Conservation (phyloP, 2,113 vertebrate species). For the Tupaia tana region DNA sequence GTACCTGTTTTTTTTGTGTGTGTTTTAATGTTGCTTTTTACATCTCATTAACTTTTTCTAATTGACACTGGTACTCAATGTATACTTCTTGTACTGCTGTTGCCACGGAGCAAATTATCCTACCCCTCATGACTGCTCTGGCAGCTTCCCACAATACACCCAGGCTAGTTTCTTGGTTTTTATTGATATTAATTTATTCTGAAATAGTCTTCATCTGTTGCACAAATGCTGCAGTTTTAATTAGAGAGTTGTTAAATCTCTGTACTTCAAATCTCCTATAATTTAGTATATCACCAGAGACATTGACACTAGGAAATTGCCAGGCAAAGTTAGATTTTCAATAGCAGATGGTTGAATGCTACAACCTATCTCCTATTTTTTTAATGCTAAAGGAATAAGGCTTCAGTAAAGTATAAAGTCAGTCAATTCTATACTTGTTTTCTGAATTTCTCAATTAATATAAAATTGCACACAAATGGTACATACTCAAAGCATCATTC, state of each 20-base stretch:
- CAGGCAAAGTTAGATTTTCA: conserved; percentile 78
- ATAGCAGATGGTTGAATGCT: conserved; percentile 81
- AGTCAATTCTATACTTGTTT: conserved; percentile 10
- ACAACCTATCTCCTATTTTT: conserved; percentile 70
- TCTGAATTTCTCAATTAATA: not conserved
- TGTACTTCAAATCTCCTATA: conserved; percentile 85
- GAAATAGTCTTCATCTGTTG: conserved; percentile 87
- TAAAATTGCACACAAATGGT: not conserved
- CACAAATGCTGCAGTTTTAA: conserved; percentile 85
- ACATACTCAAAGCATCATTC: not conserved
- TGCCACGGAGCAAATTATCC: conserved; percentile 81
- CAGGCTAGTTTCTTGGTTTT: conserved; percentile 82
- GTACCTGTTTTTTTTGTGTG: conserved; percentile 72
- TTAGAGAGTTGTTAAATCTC: conserved; percentile 86
- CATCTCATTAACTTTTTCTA: conserved; percentile 85
- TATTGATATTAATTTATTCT: conserved; percentile 89
- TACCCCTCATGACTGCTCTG: conserved; percentile 83
- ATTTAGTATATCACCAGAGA: conserved; percentile 83
- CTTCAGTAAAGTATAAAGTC: conserved; percentile 70
- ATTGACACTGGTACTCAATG: conserved; percentile 82
- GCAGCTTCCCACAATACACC: conserved; percentile 84
- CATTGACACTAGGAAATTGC: conserved; percentile 81
- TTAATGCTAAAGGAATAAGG: conserved; percentile 59
- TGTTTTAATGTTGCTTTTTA: conserved; percentile 79
- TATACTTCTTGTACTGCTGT: conserved; percentile 80